phyloP scores from a whole-genome alignment of 2,888 invertebrate species.

The Chesias legatella region DNA sequence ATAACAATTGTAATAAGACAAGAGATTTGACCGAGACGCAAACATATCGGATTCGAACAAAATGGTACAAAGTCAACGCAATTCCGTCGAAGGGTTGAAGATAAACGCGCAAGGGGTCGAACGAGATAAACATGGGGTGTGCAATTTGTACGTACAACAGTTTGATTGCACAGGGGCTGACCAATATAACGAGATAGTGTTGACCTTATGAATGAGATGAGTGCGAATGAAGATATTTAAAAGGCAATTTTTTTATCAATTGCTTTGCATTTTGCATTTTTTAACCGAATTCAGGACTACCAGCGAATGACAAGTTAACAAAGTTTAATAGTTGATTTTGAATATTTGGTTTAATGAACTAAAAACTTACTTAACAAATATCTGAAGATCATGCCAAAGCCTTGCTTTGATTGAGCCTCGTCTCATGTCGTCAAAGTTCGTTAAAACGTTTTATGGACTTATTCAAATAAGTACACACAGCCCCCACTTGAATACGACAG shows the following conservation, averaged over 20 bases:
- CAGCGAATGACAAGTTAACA: no score
- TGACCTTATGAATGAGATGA: conserved; percentile 25
- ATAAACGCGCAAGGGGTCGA: conserved; percentile 67
- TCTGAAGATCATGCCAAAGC: no score
- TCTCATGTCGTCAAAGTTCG: no score
- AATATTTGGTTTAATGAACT: no score
- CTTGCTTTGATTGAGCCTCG: no score
- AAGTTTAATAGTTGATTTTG: no score
- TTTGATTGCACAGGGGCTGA: conserved; percentile 58
- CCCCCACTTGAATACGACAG: conserved; percentile 17
- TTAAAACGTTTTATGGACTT: no score
- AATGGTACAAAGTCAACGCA: conserved; percentile 68
- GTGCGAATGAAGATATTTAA: not conserved
- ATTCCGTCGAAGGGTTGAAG: conserved; percentile 69
- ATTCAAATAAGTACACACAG: no score
- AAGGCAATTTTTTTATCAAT: no score
- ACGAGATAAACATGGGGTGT: conserved; percentile 73
- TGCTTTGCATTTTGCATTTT: no score
- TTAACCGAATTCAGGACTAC: no score
- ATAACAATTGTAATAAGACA: conserved; percentile 21
- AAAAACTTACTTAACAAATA: no score
- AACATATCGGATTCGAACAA: conserved; percentile 51
- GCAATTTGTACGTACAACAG: conserved; percentile 75
- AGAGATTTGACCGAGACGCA: conserved; percentile 22
- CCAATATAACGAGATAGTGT: conserved; percentile 22